These are phyloP conservation scores for Brienomyrus brachyistius DNA, from an alignment of 2,113 vertebrate genomes.

Conservation along the genomic window DNA sequence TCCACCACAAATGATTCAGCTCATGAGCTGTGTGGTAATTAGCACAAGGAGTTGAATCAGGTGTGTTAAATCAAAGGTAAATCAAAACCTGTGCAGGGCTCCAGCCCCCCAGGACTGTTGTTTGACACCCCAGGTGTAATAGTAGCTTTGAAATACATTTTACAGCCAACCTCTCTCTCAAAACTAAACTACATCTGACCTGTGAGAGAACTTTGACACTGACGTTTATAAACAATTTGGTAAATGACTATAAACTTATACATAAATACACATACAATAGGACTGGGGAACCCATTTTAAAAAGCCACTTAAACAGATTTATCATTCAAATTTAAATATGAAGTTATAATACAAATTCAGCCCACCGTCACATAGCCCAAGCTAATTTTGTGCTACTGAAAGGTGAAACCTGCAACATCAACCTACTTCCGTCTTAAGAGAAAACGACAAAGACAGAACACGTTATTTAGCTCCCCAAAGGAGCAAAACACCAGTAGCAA, in stretches of 20 bases:
- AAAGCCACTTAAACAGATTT: neutral
- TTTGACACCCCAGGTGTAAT: neutral
- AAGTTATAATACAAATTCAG: neutral
- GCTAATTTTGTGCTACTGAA: neutral
- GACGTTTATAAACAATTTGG: neutral
- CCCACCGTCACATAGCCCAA: neutral
- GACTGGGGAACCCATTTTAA: neutral
- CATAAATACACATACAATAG: neutral
- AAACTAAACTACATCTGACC: neutral
- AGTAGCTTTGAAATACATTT: neutral
- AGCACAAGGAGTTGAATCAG: no score
- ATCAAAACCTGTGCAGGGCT: no score
- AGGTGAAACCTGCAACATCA: neutral
- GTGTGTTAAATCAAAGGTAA: no score
- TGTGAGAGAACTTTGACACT: neutral
- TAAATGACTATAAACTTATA: neutral
- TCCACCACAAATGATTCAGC: no score
- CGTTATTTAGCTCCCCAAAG: neutral
- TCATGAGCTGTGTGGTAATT: no score
- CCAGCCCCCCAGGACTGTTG: no score
- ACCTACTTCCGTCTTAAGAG: neutral
- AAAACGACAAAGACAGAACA: neutral
- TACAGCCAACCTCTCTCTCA: neutral
- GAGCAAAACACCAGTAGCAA: neutral
- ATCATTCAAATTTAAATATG: neutral